Conservation (phyloP, 2,888 invertebrate species). For the Melanophora roralis region DNA sequence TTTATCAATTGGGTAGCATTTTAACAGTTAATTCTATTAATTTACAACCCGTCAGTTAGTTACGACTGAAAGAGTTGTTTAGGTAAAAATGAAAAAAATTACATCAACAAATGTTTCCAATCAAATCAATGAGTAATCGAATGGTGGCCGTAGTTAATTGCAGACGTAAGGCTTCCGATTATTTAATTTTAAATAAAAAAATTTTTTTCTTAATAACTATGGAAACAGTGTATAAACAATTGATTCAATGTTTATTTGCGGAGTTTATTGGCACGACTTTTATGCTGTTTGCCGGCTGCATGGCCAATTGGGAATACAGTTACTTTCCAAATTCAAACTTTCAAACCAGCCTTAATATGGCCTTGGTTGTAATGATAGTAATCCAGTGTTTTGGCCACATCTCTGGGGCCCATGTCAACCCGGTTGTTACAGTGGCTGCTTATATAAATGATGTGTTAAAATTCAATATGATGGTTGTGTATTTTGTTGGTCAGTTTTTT, state of each 20-base stretch:
- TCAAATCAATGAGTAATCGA: not conserved
- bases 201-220: not conserved
- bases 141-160: not conserved
- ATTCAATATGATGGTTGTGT: not conserved
- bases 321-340: conserved; percentile 9
- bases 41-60: no score
- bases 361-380: conserved; percentile 30
- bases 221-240: not conserved
- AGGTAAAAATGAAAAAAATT: no score
- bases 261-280: conserved; percentile 44
- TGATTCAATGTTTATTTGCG: conserved; percentile 33
- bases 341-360: conserved; percentile 29
- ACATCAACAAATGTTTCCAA: no score
- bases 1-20: no score
- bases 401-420: conserved; percentile 52
- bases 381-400: conserved; percentile 52
- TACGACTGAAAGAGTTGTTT: no score
- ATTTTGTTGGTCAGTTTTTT: conserved; percentile 32
- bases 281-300: conserved; percentile 37
- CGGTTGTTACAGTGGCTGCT: conserved; percentile 31
- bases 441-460: conserved; percentile 35
- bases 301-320: conserved; percentile 17
- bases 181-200: not conserved
- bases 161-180: not conserved
- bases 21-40: no score